Base-by-base conservation (phyloP, 1,140 invertebrate genomes). In the Drosophila biarmipes region DNA sequence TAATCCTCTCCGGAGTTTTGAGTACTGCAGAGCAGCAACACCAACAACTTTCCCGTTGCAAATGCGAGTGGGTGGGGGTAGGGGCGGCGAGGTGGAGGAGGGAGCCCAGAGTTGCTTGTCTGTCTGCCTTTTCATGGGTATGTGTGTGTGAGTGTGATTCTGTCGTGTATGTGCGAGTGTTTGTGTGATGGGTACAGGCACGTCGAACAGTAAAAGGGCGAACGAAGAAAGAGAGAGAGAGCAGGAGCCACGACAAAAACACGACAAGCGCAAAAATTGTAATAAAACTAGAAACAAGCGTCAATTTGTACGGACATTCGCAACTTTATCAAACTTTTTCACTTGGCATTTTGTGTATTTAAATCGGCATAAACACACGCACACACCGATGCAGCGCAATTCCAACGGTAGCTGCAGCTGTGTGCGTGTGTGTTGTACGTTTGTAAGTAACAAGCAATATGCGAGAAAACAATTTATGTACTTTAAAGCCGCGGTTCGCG, bases 281-380 rank as follows among this genome's bases (percentile, higher is more conserved):
- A 82, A 82, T 77, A 87, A 87, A 84, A 82, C 84, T 89, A 90
- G 80, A 80, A 89, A 89, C 84, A 90, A 90, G 84, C 79, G 40
- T 74, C 85, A 89, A 89, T 89, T 89, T 80, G 67, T 80, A 89
- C 68, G 55, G 80, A 82, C 78, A 80, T 64, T 59, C 43, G 64
- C 61, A 74, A 79, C 58, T 75, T 76, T 72, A 76, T 87, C 73
- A 86, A 82, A 82, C 54, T 75, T 74, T 79, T 78, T 67, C 45
- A 58, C 27, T 31, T 31, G 46, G 67, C 58, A 49, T 73, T 45
- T 59, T 81, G 68, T 87, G 46, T 71, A 71, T 87, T 73, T 74
- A 63, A 80, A 66, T 77, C 58, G 51, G 46, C 57, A 74, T 68
- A 74, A 78, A 85, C 72, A 84, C 46, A 49, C 27, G 10, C 14